phyloP scores from a whole-genome alignment of 2,888 invertebrate genomes.

The Plagodis pulveraria region DNA sequence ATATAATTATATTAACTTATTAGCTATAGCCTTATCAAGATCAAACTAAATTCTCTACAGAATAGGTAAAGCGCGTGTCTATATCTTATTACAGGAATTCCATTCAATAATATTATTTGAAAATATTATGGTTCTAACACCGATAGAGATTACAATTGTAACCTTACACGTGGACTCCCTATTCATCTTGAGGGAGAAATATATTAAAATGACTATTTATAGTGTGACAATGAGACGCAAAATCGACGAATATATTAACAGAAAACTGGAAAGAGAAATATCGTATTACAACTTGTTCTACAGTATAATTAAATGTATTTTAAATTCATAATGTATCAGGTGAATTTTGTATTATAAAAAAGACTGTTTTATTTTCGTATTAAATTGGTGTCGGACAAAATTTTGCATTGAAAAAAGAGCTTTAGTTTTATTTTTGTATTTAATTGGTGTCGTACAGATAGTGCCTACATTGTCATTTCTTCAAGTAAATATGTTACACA shows the following conservation, averaged over 20 bases:
- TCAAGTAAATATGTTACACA: too few species aligned
- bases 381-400: too few species aligned
- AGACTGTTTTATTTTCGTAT: too few species aligned
- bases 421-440: too few species aligned
- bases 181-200: constrained; percentile 13
- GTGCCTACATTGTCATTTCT: too few species aligned
- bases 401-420: too few species aligned
- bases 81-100: constrained; percentile 31
- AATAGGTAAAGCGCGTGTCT: constrained; percentile 26
- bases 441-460: too few species aligned
- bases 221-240: constrained; percentile 10
- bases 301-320: constrained; percentile 1
- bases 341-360: too few species aligned
- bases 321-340: not conserved
- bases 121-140: constrained; percentile 37
- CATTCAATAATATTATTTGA: constrained; percentile 33
- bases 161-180: constrained; percentile 36
- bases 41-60: constrained; percentile 5
- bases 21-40: not conserved
- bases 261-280: constrained; percentile 22
- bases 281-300: constrained; percentile 19
- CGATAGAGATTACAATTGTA: constrained; percentile 31
- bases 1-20: not conserved
- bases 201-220: constrained; percentile 10
- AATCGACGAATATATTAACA: constrained; percentile 6